phyloP scores from a whole-genome alignment of 1,140 invertebrate genomes.

The Hirudo medicinalis region DNA sequence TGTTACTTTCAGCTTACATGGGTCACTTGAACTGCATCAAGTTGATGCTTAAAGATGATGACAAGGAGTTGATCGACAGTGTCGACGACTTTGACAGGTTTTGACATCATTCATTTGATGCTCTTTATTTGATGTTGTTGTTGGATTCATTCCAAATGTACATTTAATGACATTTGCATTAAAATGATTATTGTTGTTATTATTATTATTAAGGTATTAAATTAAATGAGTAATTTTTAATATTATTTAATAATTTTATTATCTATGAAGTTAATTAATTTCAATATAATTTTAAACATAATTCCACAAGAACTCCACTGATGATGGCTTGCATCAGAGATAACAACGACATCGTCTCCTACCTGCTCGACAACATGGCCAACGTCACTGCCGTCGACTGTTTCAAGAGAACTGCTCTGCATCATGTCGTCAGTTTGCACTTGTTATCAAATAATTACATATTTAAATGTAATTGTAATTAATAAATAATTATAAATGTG shows the following conservation, averaged over 20 bases:
- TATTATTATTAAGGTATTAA: too few relatives aligned
- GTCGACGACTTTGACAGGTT: constrained; percentile 36
- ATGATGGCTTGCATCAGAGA: constrained; percentile 43
- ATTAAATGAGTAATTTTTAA: too few relatives aligned
- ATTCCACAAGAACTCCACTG: constrained; percentile 47
- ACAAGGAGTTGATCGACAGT: constrained; percentile 44
- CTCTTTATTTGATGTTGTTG: too few relatives aligned
- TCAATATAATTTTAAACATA: background rate
- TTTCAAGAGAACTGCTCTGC: constrained; percentile 50
- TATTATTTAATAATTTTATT: too few relatives aligned
- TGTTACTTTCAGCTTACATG: background rate
- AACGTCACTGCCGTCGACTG: constrained; percentile 65
- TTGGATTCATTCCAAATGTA: too few relatives aligned
- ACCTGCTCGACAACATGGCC: constrained; percentile 64
- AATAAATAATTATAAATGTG: too few relatives aligned
- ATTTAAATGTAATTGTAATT: too few relatives aligned
- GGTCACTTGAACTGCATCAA: background rate
- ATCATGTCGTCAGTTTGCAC: constrained; percentile 41
- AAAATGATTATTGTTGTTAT: too few relatives aligned
- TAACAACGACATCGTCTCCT: constrained; percentile 57
- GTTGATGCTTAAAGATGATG: constrained; percentile 30
- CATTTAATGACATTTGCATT: too few relatives aligned
- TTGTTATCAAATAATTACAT: background rate
- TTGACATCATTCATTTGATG: too few relatives aligned
- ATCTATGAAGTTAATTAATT: too few relatives aligned